Evolutionary conservation across 2,113 vertebrate species (phyloP), one percentile per base, ranked within the genome.

Genomic region (Neotragus moschatus): DNA sequence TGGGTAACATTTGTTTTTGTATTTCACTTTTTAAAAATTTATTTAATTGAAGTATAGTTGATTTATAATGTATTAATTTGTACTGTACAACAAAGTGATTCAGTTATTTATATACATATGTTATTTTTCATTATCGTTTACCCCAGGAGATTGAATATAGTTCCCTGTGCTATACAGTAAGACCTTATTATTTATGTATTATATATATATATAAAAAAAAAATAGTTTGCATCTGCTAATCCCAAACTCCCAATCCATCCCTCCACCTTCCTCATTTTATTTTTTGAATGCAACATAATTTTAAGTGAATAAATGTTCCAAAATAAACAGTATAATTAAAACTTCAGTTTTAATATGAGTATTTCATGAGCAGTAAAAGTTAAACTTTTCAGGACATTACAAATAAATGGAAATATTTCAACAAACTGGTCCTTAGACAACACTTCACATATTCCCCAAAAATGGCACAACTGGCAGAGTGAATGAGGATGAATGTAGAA

Each of bases 291-390:
- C 26, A 73, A 51, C 87, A 7, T 55, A 75, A 73, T 60, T 87
- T 93, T 84, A 88, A 81, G 43, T 90, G 43, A 92, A 88, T 79
- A 87, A 90, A 53, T 84, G 10, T 63, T 66, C 47, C 6, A 66
- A 55, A 84, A 60, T 33, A 92, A 61, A 19, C 8, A 81, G 77
- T 16, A 87, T 90, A 88, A 70, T 58, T 79, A 92, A 94, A 94
- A 56, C 6, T 75, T 16, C 4, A 90, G 36, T 60, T 39, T 87
- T 66, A 47, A 53, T 55, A n/a, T 56, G 13, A 77, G 10, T 61
- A 93, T 88, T 80, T 88, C 88, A 73, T 26, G 21, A 93, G 33
- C 5, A 43, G 90, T 73, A 93, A 79, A 90, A 91, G 16, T 75
- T 91, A 81, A 82, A 70, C 23, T 77, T 75, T 84, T 84, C 21